Base-by-base conservation (phyloP, 2,113 vertebrate species). In the Tinamus guttatus region DNA sequence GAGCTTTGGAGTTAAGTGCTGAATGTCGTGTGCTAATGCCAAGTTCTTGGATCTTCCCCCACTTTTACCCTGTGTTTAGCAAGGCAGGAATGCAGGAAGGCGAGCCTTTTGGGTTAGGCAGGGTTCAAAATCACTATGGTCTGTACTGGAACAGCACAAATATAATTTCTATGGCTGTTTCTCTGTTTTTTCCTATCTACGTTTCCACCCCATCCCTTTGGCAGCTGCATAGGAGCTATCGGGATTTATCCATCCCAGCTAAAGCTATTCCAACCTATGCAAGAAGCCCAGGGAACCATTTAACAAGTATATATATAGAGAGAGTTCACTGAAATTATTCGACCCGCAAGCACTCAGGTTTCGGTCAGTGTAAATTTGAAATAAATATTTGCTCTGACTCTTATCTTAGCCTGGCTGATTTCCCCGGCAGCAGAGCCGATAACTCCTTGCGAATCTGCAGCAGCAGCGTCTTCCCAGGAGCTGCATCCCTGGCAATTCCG, bases 281-380 rank as follows among this genome's bases (percentile, higher is more conserved):
- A 84, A 93, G 90, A 81, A 93, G 52, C 88, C 83, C 70, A 41
- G 93, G 93, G 69, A 96, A 90, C 79, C 59, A 89, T 75, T 90
- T 93, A 75, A 82, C 83, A 89, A 87, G 96, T 94, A 90, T 79
- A 92, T 14, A 62, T 41, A 49, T 11, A 49, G 79, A 92, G 14
- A 58, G 38, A 87, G 65, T 92, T 96, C 85, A 45, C 83, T 30
- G 10, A 92, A 95, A 93, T 96, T 87, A 94, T 95, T 94, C 90
- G 92, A 73, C 88, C 92, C 93, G 85, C 58, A 59, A 93, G 95
- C 83, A 0, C 83, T 95, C 77, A 73, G 92, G 93, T 94, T 96
- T 92, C 93, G 92, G 94, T 96, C 94, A 93, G 92, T 90, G 93
- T 95, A 95, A 96, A 96, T 97, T 97, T 93, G 91, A 83, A 95